Evolutionary conservation across 92 coral and sea anemone species (phyloP).

Genomic region (Paramuricea clavata): DNA sequence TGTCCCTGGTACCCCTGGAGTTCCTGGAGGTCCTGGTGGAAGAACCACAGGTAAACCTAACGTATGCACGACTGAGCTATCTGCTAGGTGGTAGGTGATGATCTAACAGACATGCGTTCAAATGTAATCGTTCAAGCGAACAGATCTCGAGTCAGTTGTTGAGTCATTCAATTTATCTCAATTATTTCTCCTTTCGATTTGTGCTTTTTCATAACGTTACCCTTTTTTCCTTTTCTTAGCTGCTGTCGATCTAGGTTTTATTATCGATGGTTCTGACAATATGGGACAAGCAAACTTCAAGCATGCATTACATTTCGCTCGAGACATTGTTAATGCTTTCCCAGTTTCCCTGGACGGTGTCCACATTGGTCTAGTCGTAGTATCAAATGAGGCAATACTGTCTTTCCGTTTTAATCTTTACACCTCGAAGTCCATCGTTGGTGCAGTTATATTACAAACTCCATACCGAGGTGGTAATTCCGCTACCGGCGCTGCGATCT

Average conservation of each 20-base stretch:
- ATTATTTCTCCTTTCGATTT: too few species aligned
- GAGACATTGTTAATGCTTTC: conserved; percentile 31
- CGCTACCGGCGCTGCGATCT: conserved; percentile 28
- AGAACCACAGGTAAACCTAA: conserved; percentile 27
- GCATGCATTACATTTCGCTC: conserved; percentile 22
- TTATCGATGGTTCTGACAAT: conserved; percentile 73
- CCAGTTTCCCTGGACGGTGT: conserved; percentile 32
- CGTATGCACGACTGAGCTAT: too few species aligned
- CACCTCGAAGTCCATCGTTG: conserved; percentile 21
- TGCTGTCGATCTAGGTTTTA: conserved; percentile 77
- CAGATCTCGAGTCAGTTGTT: neutral
- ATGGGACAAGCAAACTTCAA: conserved; percentile 73
- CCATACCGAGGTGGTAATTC: conserved; percentile 24
- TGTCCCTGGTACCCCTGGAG: conserved; percentile 46
- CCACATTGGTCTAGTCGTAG: conserved; percentile 19
- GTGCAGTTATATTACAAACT: conserved; percentile 3
- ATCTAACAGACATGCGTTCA: too few species aligned
- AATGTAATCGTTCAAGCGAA: too few species aligned
- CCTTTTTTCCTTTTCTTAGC: neutral
- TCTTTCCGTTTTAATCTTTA: conserved; percentile 4
- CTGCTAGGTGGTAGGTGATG: too few species aligned
- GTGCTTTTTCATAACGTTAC: neutral
- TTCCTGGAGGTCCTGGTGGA: conserved; percentile 43
- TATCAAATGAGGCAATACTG: conserved; percentile 11
- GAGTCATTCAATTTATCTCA: neutral